Percentiles rank a stretch among this genome's conserved stretches.
phyloP scores from a whole-genome alignment of 2,113 vertebrate genomes.

The Marmota monax region DNA sequence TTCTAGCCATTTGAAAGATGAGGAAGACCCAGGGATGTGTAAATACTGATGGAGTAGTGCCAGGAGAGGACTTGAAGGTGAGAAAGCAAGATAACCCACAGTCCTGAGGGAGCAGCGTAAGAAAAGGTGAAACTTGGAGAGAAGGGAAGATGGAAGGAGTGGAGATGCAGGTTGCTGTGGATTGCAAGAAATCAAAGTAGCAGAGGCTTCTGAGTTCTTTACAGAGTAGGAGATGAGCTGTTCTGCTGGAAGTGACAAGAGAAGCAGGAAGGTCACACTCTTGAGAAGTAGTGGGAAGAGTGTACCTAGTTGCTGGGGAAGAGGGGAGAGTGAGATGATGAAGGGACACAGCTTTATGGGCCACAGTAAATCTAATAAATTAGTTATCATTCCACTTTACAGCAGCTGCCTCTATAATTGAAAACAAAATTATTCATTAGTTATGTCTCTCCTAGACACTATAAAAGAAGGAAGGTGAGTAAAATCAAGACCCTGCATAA shows the following conservation, averaged over 20 bases:
- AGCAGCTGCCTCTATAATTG: neutral
- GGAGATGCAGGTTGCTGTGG: neutral
- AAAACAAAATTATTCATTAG: neutral
- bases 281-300: neutral
- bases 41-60: neutral
- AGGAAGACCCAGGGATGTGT: neutral
- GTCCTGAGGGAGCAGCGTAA: neutral
- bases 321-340: neutral
- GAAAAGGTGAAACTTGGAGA: fast-evolving
- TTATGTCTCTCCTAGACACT: neutral
- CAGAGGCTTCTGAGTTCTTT: neutral
- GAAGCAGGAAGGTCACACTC: neutral
- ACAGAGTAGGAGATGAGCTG: neutral
- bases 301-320: neutral
- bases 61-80: neutral
- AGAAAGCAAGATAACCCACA: neutral
- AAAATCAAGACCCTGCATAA: neutral
- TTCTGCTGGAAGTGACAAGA: neutral
- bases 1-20: neutral
- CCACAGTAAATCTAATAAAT: fast-evolving
- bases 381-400: neutral
- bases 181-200: neutral
- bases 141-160: neutral
- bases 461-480: neutral
- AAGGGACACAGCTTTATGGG: neutral